A percentile compares a stretch with the other conserved stretches of the same genome.
These are phyloP conservation scores for Catostomus latipinnis DNA, from an alignment of 2,797 vertebrate genomes.

Conservation along the genomic window DNA sequence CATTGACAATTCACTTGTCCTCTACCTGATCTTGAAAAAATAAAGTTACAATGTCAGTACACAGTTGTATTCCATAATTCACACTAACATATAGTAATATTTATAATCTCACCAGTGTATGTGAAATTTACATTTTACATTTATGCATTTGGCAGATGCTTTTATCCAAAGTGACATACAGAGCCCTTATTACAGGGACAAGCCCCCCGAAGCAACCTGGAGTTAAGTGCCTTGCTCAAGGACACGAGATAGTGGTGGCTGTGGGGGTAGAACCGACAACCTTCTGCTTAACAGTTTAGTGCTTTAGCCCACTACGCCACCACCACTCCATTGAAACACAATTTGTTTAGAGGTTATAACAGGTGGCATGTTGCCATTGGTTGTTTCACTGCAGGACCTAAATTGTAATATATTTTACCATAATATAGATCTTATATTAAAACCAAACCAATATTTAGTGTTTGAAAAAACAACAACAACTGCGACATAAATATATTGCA, in stretches of 20 bases:
- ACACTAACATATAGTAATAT: slow-evolving; percentile 22
- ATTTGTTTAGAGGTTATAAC: slow-evolving; percentile 50
- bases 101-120: slow-evolving; percentile 49
- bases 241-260: no score
- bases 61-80: slow-evolving; percentile 8
- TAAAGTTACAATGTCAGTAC: slow-evolving; percentile 52
- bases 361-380: slow-evolving; percentile 41
- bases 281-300: no score
- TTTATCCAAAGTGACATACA: no score
- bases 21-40: slow-evolving; percentile 48
- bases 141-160: no score
- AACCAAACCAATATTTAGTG: slow-evolving; percentile 51
- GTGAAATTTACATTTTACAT: slow-evolving; percentile 27
- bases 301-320: no score
- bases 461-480: no score
- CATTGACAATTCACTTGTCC: neutral
- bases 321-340: neutral
- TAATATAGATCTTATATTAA: slow-evolving; percentile 47
- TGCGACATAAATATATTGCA: slow-evolving; percentile 49
- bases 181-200: no score
- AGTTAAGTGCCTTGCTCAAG: no score
- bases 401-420: slow-evolving; percentile 30
- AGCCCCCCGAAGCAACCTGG: no score
- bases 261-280: no score
- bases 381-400: slow-evolving; percentile 49